Conservation (phyloP, 2,113 vertebrate genomes). For the Microcebus murinus region DNA sequence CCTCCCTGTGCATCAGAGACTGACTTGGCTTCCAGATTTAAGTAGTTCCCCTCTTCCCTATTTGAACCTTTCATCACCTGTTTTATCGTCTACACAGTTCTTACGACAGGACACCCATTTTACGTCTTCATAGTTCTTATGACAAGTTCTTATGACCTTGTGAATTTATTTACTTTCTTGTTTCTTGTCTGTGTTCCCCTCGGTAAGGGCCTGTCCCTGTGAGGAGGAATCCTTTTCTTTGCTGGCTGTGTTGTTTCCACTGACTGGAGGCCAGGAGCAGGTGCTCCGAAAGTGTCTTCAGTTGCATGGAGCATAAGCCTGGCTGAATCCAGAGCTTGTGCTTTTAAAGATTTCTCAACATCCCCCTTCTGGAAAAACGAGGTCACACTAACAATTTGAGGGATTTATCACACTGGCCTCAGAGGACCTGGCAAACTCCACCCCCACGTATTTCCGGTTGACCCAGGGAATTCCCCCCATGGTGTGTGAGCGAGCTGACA, state of each 20-base stretch:
- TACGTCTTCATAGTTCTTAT: background rate
- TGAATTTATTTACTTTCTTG: background rate
- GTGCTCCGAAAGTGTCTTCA: background rate
- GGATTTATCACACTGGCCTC: background rate
- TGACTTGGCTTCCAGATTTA: background rate
- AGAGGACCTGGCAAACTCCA: background rate
- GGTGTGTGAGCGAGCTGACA: background rate
- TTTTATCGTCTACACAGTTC: background rate
- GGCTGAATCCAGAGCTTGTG: background rate
- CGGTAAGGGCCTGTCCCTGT: background rate
- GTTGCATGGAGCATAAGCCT: background rate
- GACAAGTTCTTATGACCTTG: background rate
- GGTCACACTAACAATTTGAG: background rate
- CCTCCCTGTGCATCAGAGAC: background rate
- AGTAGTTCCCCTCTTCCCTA: background rate
- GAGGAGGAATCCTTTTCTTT: background rate
- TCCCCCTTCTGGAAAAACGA: background rate
- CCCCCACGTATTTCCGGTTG: rapidly evolving
- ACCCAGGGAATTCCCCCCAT: background rate
- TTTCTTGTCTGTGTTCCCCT: background rate
- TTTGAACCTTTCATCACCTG: background rate
- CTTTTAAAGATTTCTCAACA: background rate
- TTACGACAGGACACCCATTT: background rate
- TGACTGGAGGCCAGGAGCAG: background rate
- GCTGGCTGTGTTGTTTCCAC: background rate